These are phyloP conservation scores for Poicephalus meyeri DNA, from an alignment of 2,113 vertebrate species.

Conservation along the genomic window DNA sequence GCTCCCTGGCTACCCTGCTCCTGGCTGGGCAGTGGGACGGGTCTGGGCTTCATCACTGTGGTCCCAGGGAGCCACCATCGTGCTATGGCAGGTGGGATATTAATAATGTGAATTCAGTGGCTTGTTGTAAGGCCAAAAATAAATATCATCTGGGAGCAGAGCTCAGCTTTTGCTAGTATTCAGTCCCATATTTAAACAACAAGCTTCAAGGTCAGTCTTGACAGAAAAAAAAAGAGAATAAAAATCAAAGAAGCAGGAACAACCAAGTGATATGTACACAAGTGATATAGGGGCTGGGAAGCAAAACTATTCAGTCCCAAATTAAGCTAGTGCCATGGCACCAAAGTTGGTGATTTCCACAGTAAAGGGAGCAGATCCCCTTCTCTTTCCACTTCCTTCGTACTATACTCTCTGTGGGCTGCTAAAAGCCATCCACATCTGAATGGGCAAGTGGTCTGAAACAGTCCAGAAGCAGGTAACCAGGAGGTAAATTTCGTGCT, in stretches of 20 bases:
- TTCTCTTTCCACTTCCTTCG: neutral
- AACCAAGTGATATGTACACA: neutral
- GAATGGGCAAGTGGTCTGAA: neutral
- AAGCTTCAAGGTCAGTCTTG: neutral
- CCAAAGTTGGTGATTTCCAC: neutral
- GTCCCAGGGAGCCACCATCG: neutral
- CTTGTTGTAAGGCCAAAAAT: neutral
- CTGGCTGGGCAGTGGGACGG: rapidly evolving
- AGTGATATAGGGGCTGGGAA: neutral
- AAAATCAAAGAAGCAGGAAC: neutral
- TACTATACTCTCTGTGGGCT: neutral
- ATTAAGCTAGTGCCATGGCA: neutral
- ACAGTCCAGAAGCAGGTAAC: neutral
- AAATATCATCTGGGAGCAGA: neutral
- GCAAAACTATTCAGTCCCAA: neutral
- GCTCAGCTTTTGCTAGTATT: neutral
- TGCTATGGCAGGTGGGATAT: rapidly evolving
- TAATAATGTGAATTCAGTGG: too few relatives aligned
- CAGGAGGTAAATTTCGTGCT: neutral
- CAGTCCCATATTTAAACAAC: neutral
- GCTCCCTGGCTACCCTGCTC: neutral
- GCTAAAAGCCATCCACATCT: neutral
- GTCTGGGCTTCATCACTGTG: neutral
- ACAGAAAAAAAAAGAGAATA: neutral
- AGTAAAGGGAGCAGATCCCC: neutral